Evolutionary conservation across 2,113 vertebrate species (phyloP).

Genomic region (Procapra przewalskii): DNA sequence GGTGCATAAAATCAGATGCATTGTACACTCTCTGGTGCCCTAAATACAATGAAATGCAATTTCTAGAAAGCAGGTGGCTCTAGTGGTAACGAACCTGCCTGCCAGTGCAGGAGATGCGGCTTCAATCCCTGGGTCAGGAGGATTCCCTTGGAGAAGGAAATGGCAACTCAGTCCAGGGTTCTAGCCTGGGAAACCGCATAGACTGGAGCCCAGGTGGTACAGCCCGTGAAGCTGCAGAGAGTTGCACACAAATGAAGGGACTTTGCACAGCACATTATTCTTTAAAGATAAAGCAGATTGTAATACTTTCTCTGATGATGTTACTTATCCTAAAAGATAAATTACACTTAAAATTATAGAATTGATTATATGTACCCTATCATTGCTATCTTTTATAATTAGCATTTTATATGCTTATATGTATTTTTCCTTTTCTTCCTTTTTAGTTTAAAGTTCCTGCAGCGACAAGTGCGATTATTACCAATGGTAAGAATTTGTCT

Average conservation of each 20-base stretch:
- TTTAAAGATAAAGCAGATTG: not conserved
- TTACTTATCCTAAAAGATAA: not conserved
- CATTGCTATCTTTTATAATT: not conserved
- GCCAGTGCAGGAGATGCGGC: not conserved
- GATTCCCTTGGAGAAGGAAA: not conserved
- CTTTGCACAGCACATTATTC: not conserved
- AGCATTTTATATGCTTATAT: not conserved
- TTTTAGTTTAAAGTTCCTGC: slow-evolving; percentile 87
- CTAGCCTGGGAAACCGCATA: not conserved
- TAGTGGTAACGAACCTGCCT: not conserved
- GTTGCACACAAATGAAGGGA: not conserved
- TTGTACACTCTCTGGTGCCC: not conserved
- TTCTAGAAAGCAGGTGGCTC: not conserved
- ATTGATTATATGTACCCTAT: not conserved
- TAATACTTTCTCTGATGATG: not conserved
- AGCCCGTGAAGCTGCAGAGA: not conserved
- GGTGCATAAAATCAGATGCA: not conserved
- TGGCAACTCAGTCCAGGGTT: not conserved
- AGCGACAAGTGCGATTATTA: slow-evolving; percentile 88
- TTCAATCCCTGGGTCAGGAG: not conserved
- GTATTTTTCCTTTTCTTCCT: not conserved
- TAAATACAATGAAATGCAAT: not conserved
- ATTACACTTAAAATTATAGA: not conserved
- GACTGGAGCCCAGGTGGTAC: not conserved
- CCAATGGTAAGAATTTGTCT: slow-evolving; percentile 83